Evolutionary conservation across 2,888 invertebrate genomes (phyloP), one percentile per base, ranked within the genome.

Genomic region (Timema podura): DNA sequence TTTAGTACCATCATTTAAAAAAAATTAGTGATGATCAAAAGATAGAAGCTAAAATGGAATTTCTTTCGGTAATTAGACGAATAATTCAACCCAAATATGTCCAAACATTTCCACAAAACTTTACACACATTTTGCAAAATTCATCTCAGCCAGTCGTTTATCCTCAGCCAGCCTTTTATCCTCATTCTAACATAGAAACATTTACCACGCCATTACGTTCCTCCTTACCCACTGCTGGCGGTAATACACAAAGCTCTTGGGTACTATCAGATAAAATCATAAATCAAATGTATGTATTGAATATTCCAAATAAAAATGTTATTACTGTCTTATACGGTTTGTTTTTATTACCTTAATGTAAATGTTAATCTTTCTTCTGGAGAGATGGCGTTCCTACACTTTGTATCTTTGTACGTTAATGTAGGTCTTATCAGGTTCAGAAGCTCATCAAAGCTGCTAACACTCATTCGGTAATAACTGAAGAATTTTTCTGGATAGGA

Each of bases 341-440:
- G n/a, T n/a, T n/a, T n/a, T n/a, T n/a, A 11, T 57, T 57, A 57
- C 57, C 57, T 2, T 57, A n/a, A 11, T 57, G 15, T 57, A 11
- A n/a, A 0, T 57, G 57, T n/a, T n/a, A 57, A 30, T 57, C 57
- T 57, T 57, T 57, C 57, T 57, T 57, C 57, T 57, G 15, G 57
- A 57, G 57, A 57, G 15, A n/a, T 57, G 57, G 57, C 5, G 1
- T 57, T 57, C 30, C 57, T n/a, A 0, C 5, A 57, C 15, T 11
- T 57, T 30, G 57, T 57, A 5, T 57, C n/a, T 57, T 11, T 57
- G 3, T 57, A n/a, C 30, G 57, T n/a, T 57, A 57, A n/a, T n/a
- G 13, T 16, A 57, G 57, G 57, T 57, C 10, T 30, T 57, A 57
- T n/a, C 9, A n/a, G 15, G 5, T 57, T 57, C 57, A 57, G 15